phyloP scores from a whole-genome alignment of 2,797 vertebrate genomes.

The Coranthus polyacanthus region DNA sequence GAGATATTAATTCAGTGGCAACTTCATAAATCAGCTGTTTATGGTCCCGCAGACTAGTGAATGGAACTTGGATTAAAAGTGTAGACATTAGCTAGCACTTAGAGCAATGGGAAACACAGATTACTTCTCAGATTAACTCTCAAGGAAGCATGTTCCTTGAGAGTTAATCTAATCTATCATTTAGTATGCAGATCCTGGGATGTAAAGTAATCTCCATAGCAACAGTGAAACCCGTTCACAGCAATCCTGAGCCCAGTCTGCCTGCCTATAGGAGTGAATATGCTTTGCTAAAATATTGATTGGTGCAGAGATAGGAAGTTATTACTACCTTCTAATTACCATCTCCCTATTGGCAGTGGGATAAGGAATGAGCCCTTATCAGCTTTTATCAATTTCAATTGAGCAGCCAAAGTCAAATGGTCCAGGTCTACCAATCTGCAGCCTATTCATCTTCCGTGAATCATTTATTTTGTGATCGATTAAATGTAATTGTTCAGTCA shows the following conservation, averaged over 20 bases:
- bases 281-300: constrained; percentile 95
- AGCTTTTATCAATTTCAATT: constrained; percentile 95
- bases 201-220: constrained; percentile 88
- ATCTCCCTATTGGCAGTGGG: constrained; percentile 90
- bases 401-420: constrained; percentile 90
- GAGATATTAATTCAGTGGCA: constrained; percentile 82
- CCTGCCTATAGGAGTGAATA: constrained; percentile 87
- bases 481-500: constrained; percentile 97
- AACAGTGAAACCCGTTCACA: constrained; percentile 82
- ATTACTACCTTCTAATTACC: constrained; percentile 94
- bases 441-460: constrained; percentile 98
- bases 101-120: constrained; percentile 64
- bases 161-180: constrained; percentile 33
- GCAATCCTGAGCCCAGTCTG: constrained; percentile 74
- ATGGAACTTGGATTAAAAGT: constrained; percentile 73
- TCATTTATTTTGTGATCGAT: constrained; percentile 99
- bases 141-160: constrained; percentile 37
- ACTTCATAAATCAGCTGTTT: constrained; percentile 84
- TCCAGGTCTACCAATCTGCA: constrained; percentile 92
- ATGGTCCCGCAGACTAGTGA: constrained; percentile 60
- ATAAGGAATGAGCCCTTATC: constrained; percentile 92
- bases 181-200: constrained; percentile 75
- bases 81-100: constrained; percentile 75
- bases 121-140: constrained; percentile 79
- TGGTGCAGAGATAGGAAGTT: constrained; percentile 90